Percentiles rank a stretch among this genome's conserved stretches.
Evolutionary conservation across 2,888 invertebrate species (phyloP).

Genomic region (Hypsopygia costalis): DNA sequence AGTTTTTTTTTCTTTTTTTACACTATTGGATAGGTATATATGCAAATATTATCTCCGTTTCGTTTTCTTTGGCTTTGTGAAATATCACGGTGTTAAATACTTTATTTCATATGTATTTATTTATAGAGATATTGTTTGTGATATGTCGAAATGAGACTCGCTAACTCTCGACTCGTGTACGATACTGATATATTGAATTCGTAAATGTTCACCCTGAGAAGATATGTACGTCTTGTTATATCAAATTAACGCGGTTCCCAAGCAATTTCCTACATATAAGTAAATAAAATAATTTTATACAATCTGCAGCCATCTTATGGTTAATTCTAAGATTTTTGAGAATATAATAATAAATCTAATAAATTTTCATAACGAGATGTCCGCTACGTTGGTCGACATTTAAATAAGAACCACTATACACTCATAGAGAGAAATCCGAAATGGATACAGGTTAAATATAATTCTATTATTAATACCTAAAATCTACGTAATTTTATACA

Average conservation of each 20-base stretch:
- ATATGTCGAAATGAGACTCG: constrained; percentile 58
- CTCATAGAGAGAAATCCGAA: constrained; percentile 80
- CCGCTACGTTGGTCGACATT: constrained; percentile 79
- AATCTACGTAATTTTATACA: constrained; percentile 71
- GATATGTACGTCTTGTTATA: constrained; percentile 57
- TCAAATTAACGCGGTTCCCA: constrained; percentile 56
- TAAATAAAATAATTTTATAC: constrained; percentile 75
- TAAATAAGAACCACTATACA: constrained; percentile 79
- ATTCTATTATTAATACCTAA: constrained; percentile 77
- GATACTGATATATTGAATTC: constrained; percentile 35
- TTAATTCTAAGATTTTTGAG: constrained; percentile 72
- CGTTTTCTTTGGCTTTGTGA: constrained; percentile 76
- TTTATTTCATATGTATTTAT: constrained; percentile 44
- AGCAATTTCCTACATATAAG: constrained; percentile 72
- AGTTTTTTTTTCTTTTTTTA: constrained; percentile 21
- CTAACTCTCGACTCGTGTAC: constrained; percentile 25
- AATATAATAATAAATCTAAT: constrained; percentile 71
- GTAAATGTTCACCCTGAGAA: constrained; percentile 56
- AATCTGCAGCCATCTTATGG: constrained; percentile 79
- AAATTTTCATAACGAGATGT: constrained; percentile 78
- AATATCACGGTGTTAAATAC: constrained; percentile 74
- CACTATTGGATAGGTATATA: constrained; percentile 53
- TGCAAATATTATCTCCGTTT: constrained; percentile 55
- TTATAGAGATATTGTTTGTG: constrained; percentile 57
- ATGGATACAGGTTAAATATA: constrained; percentile 78